A percentile compares a stretch with the other conserved stretches of the same genome.
These are phyloP conservation scores for Sarcoramphus papa DNA, from an alignment of 2,797 vertebrate species.

Conservation along the genomic window DNA sequence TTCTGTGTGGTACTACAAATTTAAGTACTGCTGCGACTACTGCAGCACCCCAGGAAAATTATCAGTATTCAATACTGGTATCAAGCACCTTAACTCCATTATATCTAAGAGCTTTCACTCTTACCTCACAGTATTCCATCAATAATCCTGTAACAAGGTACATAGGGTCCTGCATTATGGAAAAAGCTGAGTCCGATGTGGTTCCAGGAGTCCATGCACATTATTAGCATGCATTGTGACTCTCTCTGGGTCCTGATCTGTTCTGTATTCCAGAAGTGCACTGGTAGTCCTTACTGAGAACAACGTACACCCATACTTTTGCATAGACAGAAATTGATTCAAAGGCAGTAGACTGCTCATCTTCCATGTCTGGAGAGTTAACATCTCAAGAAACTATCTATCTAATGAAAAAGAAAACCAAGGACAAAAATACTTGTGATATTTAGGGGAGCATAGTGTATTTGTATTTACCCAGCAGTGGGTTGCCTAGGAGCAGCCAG, in stretches of 20 bases:
- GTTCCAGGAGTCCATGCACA: background rate
- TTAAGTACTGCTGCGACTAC: background rate
- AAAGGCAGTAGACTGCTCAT: background rate
- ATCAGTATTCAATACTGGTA: background rate
- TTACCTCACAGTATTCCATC: background rate
- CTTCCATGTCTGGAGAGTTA: background rate
- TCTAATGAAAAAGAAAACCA: background rate
- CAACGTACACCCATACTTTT: background rate
- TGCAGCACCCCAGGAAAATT: background rate
- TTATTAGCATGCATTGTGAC: background rate
- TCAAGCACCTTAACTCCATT: background rate
- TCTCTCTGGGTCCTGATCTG: background rate
- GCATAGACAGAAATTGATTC: background rate
- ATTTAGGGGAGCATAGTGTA: background rate
- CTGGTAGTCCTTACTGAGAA: background rate
- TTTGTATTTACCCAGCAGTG: background rate
- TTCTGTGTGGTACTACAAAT: background rate
- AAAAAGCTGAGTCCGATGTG: background rate
- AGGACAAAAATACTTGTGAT: background rate
- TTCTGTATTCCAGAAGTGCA: background rate
- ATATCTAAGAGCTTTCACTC: background rate
- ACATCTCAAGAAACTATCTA: background rate
- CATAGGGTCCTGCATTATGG: background rate
- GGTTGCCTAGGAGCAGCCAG: background rate
- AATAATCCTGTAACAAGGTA: background rate